phyloP scores from a whole-genome alignment of 2,113 vertebrate species.

The Syrrhaptes paradoxus region DNA sequence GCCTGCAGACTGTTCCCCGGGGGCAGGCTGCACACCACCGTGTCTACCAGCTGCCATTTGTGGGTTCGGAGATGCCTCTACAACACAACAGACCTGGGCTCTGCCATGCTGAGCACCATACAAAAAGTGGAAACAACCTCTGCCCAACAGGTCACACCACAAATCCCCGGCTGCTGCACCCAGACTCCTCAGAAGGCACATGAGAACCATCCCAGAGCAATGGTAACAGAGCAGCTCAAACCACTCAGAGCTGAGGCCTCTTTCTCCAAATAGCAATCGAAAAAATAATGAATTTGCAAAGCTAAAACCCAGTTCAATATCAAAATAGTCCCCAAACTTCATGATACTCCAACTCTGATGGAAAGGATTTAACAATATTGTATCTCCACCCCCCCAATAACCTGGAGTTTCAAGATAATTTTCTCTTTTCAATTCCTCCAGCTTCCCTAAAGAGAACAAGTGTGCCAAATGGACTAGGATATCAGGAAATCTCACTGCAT shows the following conservation, averaged over 20 bases:
- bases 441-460: not conserved
- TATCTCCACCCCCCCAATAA: not conserved
- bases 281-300: not conserved
- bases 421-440: not conserved
- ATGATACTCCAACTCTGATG: accelerated
- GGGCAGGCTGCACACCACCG: not conserved
- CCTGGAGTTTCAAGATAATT: not conserved
- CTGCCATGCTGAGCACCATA: accelerated
- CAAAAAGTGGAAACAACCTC: accelerated
- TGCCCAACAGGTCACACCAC: accelerated
- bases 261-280: not conserved
- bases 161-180: not conserved
- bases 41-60: not conserved
- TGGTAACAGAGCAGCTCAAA: accelerated
- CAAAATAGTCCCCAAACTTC: not conserved
- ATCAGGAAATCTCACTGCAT: not conserved
- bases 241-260: not conserved
- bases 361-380: accelerated
- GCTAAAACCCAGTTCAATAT: not conserved
- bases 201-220: accelerated
- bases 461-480: not conserved
- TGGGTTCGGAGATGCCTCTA: accelerated
- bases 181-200: not conserved
- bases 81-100: not conserved
- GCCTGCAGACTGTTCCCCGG: not conserved